Evolutionary conservation across 2,888 invertebrate genomes (phyloP).

Genomic region (Drosophila kanekoi): DNA sequence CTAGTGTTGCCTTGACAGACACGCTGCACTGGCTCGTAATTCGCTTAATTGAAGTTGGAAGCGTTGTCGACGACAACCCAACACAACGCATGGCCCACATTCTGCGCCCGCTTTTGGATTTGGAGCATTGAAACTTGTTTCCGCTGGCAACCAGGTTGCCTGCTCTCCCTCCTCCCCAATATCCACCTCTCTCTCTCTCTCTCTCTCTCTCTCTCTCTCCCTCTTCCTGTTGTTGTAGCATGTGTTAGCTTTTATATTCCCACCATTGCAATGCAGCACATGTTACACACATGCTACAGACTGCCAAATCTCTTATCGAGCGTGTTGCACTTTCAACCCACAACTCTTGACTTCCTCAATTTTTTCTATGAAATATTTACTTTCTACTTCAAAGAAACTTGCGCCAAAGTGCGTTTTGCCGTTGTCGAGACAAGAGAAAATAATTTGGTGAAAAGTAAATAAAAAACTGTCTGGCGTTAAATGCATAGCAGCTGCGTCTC

Average conservation of each 20-base stretch:
- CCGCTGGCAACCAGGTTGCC: conserved; percentile 7
- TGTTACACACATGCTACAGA: conserved; percentile 25
- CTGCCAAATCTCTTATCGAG: conserved; percentile 37
- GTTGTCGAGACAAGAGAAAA: conserved; percentile 3
- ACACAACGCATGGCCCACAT: conserved; percentile 52
- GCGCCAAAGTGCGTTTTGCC: conserved; percentile 33
- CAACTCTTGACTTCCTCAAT: conserved; percentile 43
- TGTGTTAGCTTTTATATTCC: conserved; percentile 31
- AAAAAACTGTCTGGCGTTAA: conserved; percentile 18
- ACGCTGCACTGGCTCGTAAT: conserved; percentile 43
- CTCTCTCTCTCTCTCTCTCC: not conserved
- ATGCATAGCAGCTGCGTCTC: conserved; percentile 18
- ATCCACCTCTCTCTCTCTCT: not conserved
- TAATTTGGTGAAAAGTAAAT: not conserved
- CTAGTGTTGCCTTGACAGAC: conserved; percentile 49
- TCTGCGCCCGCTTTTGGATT: conserved; percentile 26
- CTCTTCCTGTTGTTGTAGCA: conserved; percentile 28
- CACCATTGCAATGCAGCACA: conserved; percentile 26
- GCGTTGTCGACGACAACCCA: conserved; percentile 15
- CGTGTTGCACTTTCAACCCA: conserved; percentile 40
- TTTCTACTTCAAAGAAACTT: conserved; percentile 27
- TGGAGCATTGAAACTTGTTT: conserved; percentile 50
- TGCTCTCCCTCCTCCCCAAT: no score
- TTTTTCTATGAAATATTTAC: conserved; percentile 36
- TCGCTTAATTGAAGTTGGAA: conserved; percentile 52